phyloP scores from a whole-genome alignment of 2,113 vertebrate species.

The Lophius piscatorius region DNA sequence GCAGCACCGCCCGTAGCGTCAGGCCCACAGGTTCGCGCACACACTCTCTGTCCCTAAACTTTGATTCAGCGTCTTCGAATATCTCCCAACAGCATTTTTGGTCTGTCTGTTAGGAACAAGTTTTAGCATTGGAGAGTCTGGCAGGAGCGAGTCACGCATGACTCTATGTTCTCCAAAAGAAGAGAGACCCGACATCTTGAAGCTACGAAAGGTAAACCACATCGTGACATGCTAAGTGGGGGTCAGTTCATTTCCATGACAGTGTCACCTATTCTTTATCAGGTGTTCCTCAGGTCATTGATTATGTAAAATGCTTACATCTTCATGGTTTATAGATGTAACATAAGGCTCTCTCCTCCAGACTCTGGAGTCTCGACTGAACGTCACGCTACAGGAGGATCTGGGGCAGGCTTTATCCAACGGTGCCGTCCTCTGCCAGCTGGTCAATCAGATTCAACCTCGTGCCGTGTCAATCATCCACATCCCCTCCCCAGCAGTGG shows the following conservation, averaged over 20 bases:
- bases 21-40: constrained; percentile 73
- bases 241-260: not conserved
- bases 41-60: not conserved
- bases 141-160: constrained; percentile 76
- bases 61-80: fast-evolving
- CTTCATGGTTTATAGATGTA: not conserved
- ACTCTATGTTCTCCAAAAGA: constrained; percentile 73
- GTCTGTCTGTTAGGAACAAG: not conserved
- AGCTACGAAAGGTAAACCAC: constrained; percentile 83
- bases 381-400: constrained; percentile 80
- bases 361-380: constrained; percentile 83
- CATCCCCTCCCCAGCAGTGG: constrained; percentile 91
- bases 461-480: constrained; percentile 88
- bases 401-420: constrained; percentile 83
- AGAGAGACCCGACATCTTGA: constrained; percentile 76
- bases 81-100: not conserved
- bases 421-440: constrained; percentile 88
- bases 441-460: constrained; percentile 86
- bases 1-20: constrained; percentile 80
- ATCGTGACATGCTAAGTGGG: not conserved
- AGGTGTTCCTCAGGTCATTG: no score
- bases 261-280: no score
- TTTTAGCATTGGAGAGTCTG: constrained; percentile 69
- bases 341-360: constrained; percentile 30
- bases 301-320: no score